Conservation (phyloP, 2,797 vertebrate species). For the Cirrhinus mrigala region DNA sequence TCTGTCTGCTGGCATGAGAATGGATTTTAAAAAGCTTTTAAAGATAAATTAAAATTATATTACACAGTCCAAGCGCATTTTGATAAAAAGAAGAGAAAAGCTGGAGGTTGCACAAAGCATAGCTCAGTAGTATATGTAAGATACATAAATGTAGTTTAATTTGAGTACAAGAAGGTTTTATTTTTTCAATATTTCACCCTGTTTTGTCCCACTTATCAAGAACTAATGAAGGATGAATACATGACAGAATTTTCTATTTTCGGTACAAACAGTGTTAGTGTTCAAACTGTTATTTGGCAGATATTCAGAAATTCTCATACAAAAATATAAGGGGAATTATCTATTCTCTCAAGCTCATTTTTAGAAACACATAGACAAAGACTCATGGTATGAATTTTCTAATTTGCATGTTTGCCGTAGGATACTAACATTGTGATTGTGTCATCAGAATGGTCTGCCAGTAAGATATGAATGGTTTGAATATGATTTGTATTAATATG, state of each 20-base stretch:
- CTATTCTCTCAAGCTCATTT: neutral
- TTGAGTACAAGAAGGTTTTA: no score
- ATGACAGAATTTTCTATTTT: neutral
- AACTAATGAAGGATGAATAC: neutral
- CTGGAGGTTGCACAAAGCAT: no score
- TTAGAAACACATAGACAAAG: neutral
- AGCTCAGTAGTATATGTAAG: no score
- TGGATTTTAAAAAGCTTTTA: no score
- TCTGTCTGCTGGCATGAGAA: no score
- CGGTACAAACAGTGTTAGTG: neutral
- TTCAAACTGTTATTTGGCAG: neutral
- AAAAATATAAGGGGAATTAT: neutral
- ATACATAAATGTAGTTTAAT: no score
- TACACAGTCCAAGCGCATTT: no score
- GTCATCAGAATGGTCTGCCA: neutral
- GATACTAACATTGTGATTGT: neutral
- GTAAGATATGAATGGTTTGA: conserved; percentile 1
- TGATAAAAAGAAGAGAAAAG: no score
- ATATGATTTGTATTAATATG: conserved; percentile 3
- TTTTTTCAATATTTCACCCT: no score
- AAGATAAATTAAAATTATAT: no score
- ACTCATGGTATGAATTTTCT: neutral
- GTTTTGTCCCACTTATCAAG: no score
- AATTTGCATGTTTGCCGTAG: conserved; percentile 8
- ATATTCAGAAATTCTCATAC: neutral